Conservation (phyloP, 1,140 invertebrate genomes). For the Sitophilus oryzae region DNA sequence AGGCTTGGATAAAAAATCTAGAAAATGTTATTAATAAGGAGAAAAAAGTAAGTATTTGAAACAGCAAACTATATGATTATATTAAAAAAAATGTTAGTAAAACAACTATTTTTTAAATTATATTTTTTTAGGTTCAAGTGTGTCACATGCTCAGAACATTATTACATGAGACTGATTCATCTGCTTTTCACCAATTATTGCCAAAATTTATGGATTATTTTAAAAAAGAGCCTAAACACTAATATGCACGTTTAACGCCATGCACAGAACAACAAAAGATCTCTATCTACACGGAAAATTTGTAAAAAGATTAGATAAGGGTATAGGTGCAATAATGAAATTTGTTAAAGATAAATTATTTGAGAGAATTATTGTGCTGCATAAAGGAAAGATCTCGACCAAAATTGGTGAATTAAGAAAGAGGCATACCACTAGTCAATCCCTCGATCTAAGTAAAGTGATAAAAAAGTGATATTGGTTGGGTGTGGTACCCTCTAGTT, state of each 20-base stretch:
- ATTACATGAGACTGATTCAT: slow-evolving; percentile 9
- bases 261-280: too few relatives aligned
- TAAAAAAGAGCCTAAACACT: too few relatives aligned
- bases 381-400: slow-evolving; percentile 4
- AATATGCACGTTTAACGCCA: too few relatives aligned
- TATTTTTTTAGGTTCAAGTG: neutral
- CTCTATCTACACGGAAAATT: slow-evolving; percentile 4
- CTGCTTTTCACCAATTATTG: too few relatives aligned
- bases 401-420: neutral
- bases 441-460: neutral
- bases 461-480: neutral
- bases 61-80: too few relatives aligned
- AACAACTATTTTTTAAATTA: too few relatives aligned
- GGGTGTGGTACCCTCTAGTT: neutral
- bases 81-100: too few relatives aligned
- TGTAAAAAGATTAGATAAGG: slow-evolving; percentile 5
- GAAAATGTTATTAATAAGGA: slow-evolving; percentile 15
- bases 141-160: slow-evolving; percentile 11
- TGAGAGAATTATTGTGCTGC: neutral
- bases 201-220: too few relatives aligned
- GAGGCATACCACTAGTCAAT: neutral
- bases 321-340: neutral
- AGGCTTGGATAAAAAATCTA: slow-evolving; percentile 16
- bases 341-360: slow-evolving; percentile 8
- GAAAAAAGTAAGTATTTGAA: slow-evolving; percentile 21